A percentile compares a stretch with the other conserved stretches of the same genome.
Evolutionary conservation across 2,888 invertebrate species (phyloP).

Genomic region (Amiota minor): DNA sequence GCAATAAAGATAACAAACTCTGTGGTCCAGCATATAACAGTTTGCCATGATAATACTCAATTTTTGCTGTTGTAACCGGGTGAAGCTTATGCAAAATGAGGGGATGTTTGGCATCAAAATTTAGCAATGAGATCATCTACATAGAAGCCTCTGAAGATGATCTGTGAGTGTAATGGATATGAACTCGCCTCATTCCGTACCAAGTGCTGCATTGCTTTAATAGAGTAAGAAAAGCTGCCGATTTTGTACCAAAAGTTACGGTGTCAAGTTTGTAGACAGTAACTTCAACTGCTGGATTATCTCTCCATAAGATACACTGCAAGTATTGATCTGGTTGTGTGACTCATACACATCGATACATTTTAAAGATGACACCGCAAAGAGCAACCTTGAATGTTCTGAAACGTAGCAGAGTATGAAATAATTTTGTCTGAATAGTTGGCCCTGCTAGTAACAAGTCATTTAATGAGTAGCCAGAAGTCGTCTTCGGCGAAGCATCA

Average conservation of each 20-base stretch:
- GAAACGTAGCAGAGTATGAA: neutral
- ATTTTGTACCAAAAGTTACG: neutral
- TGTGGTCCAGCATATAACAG: neutral
- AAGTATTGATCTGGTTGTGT: too few species aligned
- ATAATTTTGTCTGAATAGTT: neutral
- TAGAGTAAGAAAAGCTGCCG: neutral
- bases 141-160: neutral
- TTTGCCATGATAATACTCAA: neutral
- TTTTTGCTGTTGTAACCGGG: neutral
- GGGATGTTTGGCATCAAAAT: neutral
- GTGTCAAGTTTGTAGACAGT: too few species aligned
- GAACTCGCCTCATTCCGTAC: neutral
- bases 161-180: neutral
- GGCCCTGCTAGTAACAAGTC: too few species aligned
- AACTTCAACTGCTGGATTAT: too few species aligned
- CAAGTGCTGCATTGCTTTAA: neutral
- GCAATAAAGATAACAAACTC: too few species aligned
- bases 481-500: too few species aligned
- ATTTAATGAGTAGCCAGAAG: too few species aligned
- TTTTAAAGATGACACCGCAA: too few species aligned
- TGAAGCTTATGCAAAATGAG: neutral
- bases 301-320: too few species aligned
- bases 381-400: neutral
- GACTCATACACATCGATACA: too few species aligned
- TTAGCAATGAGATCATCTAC: neutral